Evolutionary conservation across 1,140 invertebrate species (phyloP).

Genomic region (Stenopsyche tienmushanensis): DNA sequence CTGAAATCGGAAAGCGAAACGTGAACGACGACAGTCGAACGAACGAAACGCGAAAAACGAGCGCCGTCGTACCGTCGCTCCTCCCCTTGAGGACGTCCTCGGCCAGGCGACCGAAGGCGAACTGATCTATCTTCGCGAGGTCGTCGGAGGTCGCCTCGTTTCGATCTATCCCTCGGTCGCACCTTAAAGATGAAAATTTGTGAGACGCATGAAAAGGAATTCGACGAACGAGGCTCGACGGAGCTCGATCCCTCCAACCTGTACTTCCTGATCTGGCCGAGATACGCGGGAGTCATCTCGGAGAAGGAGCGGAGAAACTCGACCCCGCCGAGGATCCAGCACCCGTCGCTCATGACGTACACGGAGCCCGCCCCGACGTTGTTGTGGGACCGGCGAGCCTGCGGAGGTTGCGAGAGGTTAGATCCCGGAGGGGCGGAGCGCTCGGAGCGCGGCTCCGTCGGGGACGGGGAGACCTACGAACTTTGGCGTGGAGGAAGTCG

Average conservation of each 20-base stretch:
- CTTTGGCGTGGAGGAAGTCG: conserved; percentile 77
- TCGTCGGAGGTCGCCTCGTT: conserved; percentile 64
- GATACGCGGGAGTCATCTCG: conserved; percentile 65
- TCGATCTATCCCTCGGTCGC: conserved; percentile 68
- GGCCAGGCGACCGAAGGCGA: conserved; percentile 76
- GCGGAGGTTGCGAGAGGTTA: conserved; percentile 52
- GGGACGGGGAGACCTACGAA: conserved; percentile 40
- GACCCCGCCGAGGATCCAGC: conserved; percentile 80
- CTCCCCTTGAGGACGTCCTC: conserved; percentile 68
- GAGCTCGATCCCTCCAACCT: conserved; percentile 46
- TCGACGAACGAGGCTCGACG: too few species aligned
- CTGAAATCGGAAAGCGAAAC: too few species aligned
- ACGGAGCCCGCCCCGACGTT: conserved; percentile 78
- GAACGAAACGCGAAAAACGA: conserved; percentile 1
- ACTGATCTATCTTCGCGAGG: conserved; percentile 68
- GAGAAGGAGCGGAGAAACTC: conserved; percentile 73
- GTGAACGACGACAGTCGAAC: too few species aligned
- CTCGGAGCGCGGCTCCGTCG: background rate
- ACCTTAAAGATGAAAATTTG: conserved; percentile 50
- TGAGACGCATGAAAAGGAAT: background rate
- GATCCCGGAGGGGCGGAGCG: background rate
- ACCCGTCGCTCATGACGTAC: conserved; percentile 76
- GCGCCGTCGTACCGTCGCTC: conserved; percentile 55
- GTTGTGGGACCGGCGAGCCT: conserved; percentile 74
- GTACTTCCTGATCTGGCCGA: conserved; percentile 67